A percentile compares a stretch with the other conserved stretches of the same genome.
Conservation (phyloP, 2,888 invertebrate genomes). For the Allacma fusca region DNA sequence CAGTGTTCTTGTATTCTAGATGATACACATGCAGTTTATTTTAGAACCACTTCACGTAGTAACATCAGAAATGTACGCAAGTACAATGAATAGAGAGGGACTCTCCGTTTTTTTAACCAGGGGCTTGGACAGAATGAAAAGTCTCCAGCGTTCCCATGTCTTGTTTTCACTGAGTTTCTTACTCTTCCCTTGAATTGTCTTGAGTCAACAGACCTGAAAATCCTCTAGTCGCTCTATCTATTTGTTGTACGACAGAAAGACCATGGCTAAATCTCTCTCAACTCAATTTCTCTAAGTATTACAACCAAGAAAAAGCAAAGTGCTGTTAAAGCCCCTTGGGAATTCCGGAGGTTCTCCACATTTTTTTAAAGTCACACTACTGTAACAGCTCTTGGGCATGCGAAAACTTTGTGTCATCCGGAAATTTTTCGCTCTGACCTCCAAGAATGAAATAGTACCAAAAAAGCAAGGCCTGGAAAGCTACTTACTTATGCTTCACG, state of each 20-base stretch:
- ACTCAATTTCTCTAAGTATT: slow-evolving; percentile 32
- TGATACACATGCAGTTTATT: slow-evolving; percentile 9
- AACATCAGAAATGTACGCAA: neutral
- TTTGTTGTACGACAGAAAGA: neutral
- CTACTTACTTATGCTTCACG: too few relatives aligned
- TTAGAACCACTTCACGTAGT: slow-evolving; percentile 24
- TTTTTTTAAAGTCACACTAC: too few relatives aligned
- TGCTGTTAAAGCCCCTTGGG: slow-evolving; percentile 8
- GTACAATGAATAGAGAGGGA: slow-evolving; percentile 28
- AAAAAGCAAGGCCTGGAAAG: too few relatives aligned
- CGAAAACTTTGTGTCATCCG: neutral
- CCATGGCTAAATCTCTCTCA: slow-evolving; percentile 30
- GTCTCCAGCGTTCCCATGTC: slow-evolving; percentile 24
- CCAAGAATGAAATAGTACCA: too few relatives aligned
- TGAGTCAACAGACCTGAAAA: slow-evolving; percentile 22
- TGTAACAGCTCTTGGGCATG: neutral
- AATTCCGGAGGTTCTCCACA: neutral
- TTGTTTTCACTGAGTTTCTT: slow-evolving; percentile 24
- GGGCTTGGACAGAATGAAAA: slow-evolving; percentile 41
- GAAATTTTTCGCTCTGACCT: too few relatives aligned
- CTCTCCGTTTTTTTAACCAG: slow-evolving; percentile 23
- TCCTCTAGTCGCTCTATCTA: slow-evolving; percentile 29
- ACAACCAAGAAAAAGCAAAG: neutral
- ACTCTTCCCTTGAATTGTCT: slow-evolving; percentile 24
- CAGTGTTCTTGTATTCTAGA: slow-evolving; percentile 13